These are phyloP conservation scores for Porites evermanni DNA, from an alignment of 92 coral and sea anemone species.

Conservation along the genomic window DNA sequence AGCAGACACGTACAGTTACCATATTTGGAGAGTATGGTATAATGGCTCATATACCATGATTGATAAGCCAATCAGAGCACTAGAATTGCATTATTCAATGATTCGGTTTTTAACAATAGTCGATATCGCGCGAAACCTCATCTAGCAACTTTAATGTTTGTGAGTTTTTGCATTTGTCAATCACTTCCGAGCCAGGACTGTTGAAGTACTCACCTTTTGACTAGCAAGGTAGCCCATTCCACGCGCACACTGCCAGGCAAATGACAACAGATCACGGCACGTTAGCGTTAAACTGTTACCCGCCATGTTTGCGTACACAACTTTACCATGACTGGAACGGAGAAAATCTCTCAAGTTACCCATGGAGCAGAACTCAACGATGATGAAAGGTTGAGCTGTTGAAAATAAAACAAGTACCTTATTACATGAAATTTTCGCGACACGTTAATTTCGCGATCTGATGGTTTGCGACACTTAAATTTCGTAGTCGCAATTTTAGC, in stretches of 20 bases:
- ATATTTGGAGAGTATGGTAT: no score
- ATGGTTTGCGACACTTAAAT: no score
- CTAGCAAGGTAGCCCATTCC: slow-evolving; percentile 97
- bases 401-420: neutral
- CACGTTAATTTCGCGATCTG: neutral
- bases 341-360: slow-evolving; percentile 86
- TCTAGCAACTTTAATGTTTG: no score
- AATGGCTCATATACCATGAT: no score
- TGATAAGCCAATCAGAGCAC: no score
- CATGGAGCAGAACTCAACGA: slow-evolving; percentile 91
- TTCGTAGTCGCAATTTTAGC: no score
- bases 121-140: no score
- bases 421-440: neutral
- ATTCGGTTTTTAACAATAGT: no score
- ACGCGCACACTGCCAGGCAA: slow-evolving; percentile 94
- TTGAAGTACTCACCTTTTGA: slow-evolving; percentile 65
- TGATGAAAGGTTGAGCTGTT: slow-evolving; percentile 77
- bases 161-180: no score
- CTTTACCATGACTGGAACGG: slow-evolving; percentile 77
- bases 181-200: no score
- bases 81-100: no score
- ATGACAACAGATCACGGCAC: slow-evolving; percentile 86
- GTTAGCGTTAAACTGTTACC: slow-evolving; percentile 85
- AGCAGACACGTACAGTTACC: no score
- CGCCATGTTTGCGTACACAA: slow-evolving; percentile 89